A percentile compares a stretch with the other conserved stretches of the same genome.
Conservation (phyloP, 1,140 invertebrate species). For the Meloidogyne exigua region DNA sequence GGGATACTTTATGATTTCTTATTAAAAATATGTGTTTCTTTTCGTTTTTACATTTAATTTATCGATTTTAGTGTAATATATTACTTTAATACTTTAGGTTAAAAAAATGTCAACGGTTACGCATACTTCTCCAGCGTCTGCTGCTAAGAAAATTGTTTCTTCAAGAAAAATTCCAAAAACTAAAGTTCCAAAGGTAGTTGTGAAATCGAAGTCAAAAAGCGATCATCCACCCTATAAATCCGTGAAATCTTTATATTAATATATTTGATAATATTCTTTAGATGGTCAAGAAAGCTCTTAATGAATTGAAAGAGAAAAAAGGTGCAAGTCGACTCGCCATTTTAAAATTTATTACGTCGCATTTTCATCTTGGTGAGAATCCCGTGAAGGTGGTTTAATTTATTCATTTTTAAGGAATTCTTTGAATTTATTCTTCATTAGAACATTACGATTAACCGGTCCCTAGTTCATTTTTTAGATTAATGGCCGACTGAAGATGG, state of each 20-base stretch:
- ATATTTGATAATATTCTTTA: neutral
- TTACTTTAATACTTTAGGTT: neutral
- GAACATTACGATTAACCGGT: neutral
- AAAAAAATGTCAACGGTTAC: neutral
- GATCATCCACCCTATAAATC: slow-evolving; percentile 20
- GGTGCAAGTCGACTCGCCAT: slow-evolving; percentile 63
- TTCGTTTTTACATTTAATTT: too few relatives aligned
- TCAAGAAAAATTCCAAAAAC: neutral
- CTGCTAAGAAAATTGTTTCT: slow-evolving; percentile 2
- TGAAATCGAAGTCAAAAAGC: neutral
- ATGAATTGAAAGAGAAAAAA: slow-evolving; percentile 43
- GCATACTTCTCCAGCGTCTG: neutral
- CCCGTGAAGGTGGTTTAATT: neutral
- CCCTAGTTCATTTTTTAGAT: slow-evolving; percentile 34
- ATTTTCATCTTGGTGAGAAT: slow-evolving; percentile 62
- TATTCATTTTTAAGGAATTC: neutral
- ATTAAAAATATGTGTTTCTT: too few relatives aligned
- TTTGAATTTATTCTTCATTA: neutral
- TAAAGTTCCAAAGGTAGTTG: neutral
- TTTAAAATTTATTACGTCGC: slow-evolving; percentile 62
- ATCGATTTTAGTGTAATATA: too few relatives aligned
- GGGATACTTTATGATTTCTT: too few relatives aligned
- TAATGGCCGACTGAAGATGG: slow-evolving; percentile 29
- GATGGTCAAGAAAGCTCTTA: slow-evolving; percentile 33
- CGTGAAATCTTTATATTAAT: neutral